Conservation (phyloP, 2,113 vertebrate species). For the Erythrocercus mccallii region DNA sequence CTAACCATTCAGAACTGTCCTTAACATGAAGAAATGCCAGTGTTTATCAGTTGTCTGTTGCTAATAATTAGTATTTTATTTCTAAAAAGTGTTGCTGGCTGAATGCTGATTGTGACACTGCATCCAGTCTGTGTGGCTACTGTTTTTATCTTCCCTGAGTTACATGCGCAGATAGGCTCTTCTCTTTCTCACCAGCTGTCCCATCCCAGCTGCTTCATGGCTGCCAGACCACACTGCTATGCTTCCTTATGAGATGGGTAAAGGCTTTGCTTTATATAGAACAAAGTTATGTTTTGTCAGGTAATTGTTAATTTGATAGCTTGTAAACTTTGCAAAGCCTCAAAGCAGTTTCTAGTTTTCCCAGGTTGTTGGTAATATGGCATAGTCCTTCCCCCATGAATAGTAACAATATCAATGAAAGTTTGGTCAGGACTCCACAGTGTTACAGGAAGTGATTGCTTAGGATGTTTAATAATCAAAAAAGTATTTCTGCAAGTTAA, state of each 20-base stretch:
- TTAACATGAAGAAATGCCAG: not conserved
- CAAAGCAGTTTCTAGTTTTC: not conserved
- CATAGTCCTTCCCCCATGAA: not conserved
- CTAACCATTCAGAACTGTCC: not conserved
- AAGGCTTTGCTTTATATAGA: not conserved
- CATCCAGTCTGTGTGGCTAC: not conserved
- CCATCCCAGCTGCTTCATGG: not conserved
- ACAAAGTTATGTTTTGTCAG: not conserved
- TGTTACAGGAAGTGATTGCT: not conserved
- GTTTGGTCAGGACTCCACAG: not conserved
- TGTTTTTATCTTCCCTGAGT: not conserved
- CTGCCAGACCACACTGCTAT: not conserved
- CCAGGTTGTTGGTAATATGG: fast-evolving
- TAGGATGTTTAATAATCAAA: not conserved
- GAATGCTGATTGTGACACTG: not conserved
- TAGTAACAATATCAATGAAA: not conserved
- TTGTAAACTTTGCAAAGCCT: not conserved
- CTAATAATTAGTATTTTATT: not conserved
- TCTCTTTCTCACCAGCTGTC: not conserved
- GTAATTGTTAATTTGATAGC: not conserved
- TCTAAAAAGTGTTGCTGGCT: not conserved
- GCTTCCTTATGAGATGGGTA: not conserved
- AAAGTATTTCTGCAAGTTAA: not conserved
- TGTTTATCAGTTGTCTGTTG: not conserved
- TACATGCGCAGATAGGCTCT: fast-evolving